Percentiles rank a stretch among this genome's conserved stretches.
Conservation (phyloP, 2,888 invertebrate genomes). For the Caenorhabditis becei region DNA sequence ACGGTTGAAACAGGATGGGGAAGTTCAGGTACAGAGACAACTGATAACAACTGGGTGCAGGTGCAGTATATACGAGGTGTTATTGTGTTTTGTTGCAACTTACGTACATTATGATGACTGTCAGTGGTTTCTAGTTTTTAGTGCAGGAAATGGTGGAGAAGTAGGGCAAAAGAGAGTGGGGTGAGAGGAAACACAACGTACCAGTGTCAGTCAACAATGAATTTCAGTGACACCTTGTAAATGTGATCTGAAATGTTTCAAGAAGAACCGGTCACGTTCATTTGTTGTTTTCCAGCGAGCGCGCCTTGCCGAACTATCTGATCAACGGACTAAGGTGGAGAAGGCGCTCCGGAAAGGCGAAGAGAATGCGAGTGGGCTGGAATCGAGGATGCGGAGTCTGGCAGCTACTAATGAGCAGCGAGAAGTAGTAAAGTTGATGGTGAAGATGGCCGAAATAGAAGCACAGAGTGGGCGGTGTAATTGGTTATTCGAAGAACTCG, state of each 20-base stretch:
- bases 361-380: conserved; percentile 66
- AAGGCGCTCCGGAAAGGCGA: conserved; percentile 73
- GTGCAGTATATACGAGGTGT: background rate
- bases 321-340: conserved; percentile 77
- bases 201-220: conserved; percentile 25
- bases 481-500: conserved; percentile 10
- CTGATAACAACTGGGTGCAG: background rate
- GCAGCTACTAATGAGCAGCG: conserved; percentile 89
- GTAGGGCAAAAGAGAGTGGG: background rate
- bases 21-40: conserved; percentile 58
- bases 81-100: conserved; percentile 3
- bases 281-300: conserved; percentile 58
- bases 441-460: conserved; percentile 93
- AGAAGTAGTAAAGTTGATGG: conserved; percentile 91
- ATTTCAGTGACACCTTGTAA: conserved; percentile 35
- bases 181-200: background rate
- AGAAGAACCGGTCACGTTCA: conserved; percentile 29
- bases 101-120: conserved; percentile 13
- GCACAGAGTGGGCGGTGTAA: conserved; percentile 87
- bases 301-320: conserved; percentile 66
- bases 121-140: conserved; percentile 13
- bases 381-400: conserved; percentile 64
- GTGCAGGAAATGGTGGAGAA: conserved; percentile 4
- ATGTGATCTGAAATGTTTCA: conserved; percentile 32
- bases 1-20: conserved; percentile 73